Conservation (phyloP, 2,797 vertebrate genomes). For the Steatocranus sp. region DNA sequence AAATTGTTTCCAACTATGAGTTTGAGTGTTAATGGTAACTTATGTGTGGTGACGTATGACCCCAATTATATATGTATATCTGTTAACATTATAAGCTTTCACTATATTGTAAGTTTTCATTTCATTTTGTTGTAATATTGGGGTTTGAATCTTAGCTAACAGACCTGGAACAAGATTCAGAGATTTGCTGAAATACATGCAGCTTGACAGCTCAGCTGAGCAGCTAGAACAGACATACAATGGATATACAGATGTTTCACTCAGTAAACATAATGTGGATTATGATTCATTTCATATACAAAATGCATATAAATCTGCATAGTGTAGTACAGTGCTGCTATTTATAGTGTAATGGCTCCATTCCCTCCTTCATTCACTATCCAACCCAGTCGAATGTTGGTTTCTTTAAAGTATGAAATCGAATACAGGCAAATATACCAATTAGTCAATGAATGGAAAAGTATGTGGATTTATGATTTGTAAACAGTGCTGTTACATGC, state of each 20-base stretch:
- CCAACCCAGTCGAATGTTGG: fast-evolving
- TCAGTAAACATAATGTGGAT: background rate
- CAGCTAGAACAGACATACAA: background rate
- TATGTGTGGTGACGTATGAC: background rate
- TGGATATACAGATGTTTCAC: background rate
- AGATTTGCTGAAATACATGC: background rate
- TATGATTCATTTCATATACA: background rate
- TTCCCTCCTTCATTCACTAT: background rate
- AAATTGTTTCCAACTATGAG: background rate
- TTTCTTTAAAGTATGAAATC: background rate
- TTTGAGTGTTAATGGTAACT: background rate
- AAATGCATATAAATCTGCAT: background rate
- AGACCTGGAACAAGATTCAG: background rate
- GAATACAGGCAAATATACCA: background rate
- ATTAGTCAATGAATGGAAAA: background rate
- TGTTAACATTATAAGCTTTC: background rate
- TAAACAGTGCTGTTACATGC: background rate
- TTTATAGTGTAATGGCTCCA: background rate
- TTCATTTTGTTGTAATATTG: background rate
- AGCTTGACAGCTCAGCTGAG: background rate
- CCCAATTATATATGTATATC: background rate
- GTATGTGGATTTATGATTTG: background rate
- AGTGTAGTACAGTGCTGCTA: background rate
- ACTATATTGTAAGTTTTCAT: background rate
- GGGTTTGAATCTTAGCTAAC: background rate